phyloP scores from a whole-genome alignment of 2,113 vertebrate species.

The Ceyx melanurus region DNA sequence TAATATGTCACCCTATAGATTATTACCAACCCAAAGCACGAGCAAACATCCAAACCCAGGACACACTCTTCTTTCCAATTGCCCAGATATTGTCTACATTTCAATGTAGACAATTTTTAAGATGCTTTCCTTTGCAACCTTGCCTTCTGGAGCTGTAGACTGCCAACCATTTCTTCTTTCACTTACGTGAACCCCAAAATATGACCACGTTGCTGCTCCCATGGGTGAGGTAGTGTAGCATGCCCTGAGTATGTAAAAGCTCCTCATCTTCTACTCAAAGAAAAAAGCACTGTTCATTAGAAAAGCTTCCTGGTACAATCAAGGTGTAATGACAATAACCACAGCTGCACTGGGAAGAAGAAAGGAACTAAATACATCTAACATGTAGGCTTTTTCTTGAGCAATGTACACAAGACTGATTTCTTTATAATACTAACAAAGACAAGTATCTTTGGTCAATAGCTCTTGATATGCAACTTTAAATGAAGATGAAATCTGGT shows the following conservation, averaged over 20 bases:
- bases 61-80: not conserved
- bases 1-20: not conserved
- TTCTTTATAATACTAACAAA: not conserved
- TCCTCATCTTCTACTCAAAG: not conserved
- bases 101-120: not conserved
- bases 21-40: not conserved
- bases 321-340: not conserved
- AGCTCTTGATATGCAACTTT: not conserved
- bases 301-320: not conserved
- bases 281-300: not conserved
- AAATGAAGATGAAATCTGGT: slow-evolving; percentile 24
- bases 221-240: accelerated
- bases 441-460: not conserved
- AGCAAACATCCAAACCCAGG: not conserved
- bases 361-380: not conserved
- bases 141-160: not conserved
- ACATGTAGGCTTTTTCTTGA: not conserved
- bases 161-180: not conserved
- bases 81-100: not conserved
- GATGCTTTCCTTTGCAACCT: not conserved
- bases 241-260: not conserved
- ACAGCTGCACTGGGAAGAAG: not conserved
- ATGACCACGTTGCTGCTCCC: accelerated
- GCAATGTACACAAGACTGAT: not conserved
- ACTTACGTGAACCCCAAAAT: not conserved